Evolutionary conservation across 1,140 invertebrate genomes (phyloP).

Genomic region (Lordiphosa mommai): DNA sequence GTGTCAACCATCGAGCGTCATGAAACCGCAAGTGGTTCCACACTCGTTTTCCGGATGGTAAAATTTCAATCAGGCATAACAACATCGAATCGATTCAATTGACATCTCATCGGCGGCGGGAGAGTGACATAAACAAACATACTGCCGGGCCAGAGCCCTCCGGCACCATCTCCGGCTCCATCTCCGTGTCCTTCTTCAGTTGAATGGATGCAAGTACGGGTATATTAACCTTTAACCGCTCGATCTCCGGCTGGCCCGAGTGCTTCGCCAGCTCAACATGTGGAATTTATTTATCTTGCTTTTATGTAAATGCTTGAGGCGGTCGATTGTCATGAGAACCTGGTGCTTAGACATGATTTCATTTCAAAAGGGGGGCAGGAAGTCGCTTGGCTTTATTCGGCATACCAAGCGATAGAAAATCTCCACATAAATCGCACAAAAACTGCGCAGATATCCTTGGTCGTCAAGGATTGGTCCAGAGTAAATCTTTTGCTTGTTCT

Average conservation of each 20-base stretch:
- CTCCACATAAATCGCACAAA: conserved; percentile 8
- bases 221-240: conserved; percentile 58
- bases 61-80: conserved; percentile 51
- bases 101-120: conserved; percentile 16
- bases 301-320: conserved; percentile 47
- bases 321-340: conserved; percentile 40
- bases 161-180: background rate
- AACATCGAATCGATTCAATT: conserved; percentile 37
- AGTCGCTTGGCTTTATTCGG: conserved; percentile 7
- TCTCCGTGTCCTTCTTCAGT: background rate
- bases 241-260: conserved; percentile 36
- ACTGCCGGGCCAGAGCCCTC: conserved; percentile 15
- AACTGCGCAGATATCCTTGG: background rate
- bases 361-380: conserved; percentile 10
- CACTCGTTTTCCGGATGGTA: conserved; percentile 34
- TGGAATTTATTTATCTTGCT: conserved; percentile 49
- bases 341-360: conserved; percentile 47
- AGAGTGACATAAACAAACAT: conserved; percentile 18
- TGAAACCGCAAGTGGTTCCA: conserved; percentile 24
- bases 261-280: conserved; percentile 16
- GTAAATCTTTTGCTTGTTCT: background rate
- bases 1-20: conserved; percentile 4
- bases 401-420: background rate
- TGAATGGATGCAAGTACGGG: conserved; percentile 11
- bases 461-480: background rate